Percentiles rank a stretch among this genome's conserved stretches.
These are phyloP conservation scores for Zenarchopterus dispar DNA, from an alignment of 2,797 vertebrate genomes.

Conservation along the genomic window DNA sequence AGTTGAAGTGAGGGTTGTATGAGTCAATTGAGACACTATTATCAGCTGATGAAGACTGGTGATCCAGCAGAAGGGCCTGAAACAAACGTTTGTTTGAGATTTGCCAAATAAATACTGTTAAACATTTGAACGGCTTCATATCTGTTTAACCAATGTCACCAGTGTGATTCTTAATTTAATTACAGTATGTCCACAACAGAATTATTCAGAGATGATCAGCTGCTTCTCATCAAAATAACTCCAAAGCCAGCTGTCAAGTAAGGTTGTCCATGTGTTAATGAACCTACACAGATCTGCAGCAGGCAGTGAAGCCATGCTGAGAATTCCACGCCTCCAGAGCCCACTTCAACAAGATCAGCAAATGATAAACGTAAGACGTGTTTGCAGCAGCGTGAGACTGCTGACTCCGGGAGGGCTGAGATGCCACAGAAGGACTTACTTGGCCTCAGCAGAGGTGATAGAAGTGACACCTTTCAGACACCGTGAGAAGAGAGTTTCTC, in stretches of 20 bases:
- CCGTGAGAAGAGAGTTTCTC: too few species aligned
- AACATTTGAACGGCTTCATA: too few species aligned
- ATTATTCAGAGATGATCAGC: too few species aligned
- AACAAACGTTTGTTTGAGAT: too few species aligned
- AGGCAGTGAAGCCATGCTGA: slow-evolving; percentile 4
- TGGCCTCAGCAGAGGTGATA: slow-evolving; percentile 47
- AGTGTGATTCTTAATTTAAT: too few species aligned
- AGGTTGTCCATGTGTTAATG: slow-evolving; percentile 18
- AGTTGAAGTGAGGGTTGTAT: background rate
- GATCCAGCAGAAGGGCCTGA: too few species aligned
- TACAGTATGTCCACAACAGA: too few species aligned
- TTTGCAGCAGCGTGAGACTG: slow-evolving; percentile 71
- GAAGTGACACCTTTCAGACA: slow-evolving; percentile 47
- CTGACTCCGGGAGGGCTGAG: too few species aligned
- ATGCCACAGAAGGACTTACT: too few species aligned
- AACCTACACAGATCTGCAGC: slow-evolving; percentile 22
- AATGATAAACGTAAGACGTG: slow-evolving; percentile 63
- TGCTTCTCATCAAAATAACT: too few species aligned
- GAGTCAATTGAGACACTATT: background rate
- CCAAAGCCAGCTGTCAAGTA: background rate
- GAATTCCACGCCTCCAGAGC: slow-evolving; percentile 55
- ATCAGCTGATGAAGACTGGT: background rate
- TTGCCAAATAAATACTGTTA: too few species aligned
- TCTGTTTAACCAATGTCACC: too few species aligned
- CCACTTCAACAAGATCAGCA: slow-evolving; percentile 43